These are phyloP conservation scores for Philonicus albiceps DNA, from an alignment of 2,888 invertebrate genomes.

Conservation along the genomic window DNA sequence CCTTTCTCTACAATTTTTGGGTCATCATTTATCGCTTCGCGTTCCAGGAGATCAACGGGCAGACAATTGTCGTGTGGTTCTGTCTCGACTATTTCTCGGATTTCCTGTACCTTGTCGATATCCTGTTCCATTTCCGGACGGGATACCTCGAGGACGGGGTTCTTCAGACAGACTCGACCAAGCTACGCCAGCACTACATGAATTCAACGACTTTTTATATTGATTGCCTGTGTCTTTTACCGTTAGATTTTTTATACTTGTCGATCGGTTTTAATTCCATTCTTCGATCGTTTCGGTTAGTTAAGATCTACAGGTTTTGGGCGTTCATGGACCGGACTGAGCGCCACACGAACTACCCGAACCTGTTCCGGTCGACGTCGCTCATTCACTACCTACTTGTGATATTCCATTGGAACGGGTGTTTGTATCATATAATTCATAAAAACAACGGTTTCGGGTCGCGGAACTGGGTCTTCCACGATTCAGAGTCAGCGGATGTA, in stretches of 20 bases:
- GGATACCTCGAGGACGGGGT: slow-evolving; percentile 98
- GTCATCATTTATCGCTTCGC: slow-evolving; percentile 98
- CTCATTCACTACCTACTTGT: slow-evolving; percentile 95
- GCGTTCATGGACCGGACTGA: slow-evolving; percentile 98
- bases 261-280: slow-evolving; percentile 98
- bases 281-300: slow-evolving; percentile 92
- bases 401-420: slow-evolving; percentile 99
- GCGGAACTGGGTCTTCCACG: slow-evolving; percentile 90
- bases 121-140: slow-evolving; percentile 96
- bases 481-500: slow-evolving; percentile 85
- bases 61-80: slow-evolving; percentile 94
- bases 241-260: slow-evolving; percentile 96
- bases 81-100: slow-evolving; percentile 96
- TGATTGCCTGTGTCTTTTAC: slow-evolving; percentile 96
- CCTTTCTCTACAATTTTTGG: slow-evolving; percentile 97
- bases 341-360: slow-evolving; percentile 98
- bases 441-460: slow-evolving; percentile 95
- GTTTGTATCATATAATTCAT: slow-evolving; percentile 96
- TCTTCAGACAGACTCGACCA: slow-evolving; percentile 92
- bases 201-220: slow-evolving; percentile 97
- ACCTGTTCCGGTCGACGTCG: slow-evolving; percentile 91
- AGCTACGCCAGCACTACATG: slow-evolving; percentile 96
- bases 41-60: slow-evolving; percentile 96
- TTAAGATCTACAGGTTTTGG: slow-evolving; percentile 98
- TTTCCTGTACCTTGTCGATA: slow-evolving; percentile 94